Evolutionary conservation across 2,797 vertebrate species (phyloP), one percentile per base, ranked within the genome.

Genomic region (Ctenopoma multispine): DNA sequence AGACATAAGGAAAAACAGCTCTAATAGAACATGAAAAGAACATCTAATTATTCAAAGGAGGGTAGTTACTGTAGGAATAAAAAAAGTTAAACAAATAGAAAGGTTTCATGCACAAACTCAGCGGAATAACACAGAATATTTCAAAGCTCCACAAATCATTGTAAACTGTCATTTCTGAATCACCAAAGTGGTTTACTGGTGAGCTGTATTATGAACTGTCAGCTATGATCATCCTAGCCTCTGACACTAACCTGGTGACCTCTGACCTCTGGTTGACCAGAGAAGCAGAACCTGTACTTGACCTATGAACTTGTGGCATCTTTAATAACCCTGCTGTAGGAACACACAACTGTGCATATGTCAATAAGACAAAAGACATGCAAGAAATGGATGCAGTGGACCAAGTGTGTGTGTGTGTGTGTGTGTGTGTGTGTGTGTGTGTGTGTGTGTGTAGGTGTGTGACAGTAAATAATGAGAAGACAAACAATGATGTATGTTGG

Each of bases 11-110:
- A 84, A 89, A 90, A 90, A 77, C 75, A 85, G 87, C 63, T 61
- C 81, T 92, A 91, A 92, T 90, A 76, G 90, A 92, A 92, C 88
- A 90, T 90, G 89, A 91, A 91, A 92, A 82, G 84, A 83, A 82
- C 76, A 78, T 84, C 58, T 90, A 90, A 91, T 90, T 88, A 91
- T 91, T 92, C 90, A 89, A 82, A 72, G 65, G 73, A 89, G 87
- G 72, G 66, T 70, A 7, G 81, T 88, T 86, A 83, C 71, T 68
- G 61, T 58, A 72, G 77, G 69, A 82, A 75, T 60, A 58, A 51
- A 71, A 85, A 66, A 74, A 57, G 47, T 81, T 50, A 81, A 85
- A 79, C 70, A 89, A 79, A 90, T 79, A 80, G 70, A 78, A 84
- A 79, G 57, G 47, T 66, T 77, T 63, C 20, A 23, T 57, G 60